Evolutionary conservation across 2,113 vertebrate genomes (phyloP).

Genomic region (Burhinus bistriatus): DNA sequence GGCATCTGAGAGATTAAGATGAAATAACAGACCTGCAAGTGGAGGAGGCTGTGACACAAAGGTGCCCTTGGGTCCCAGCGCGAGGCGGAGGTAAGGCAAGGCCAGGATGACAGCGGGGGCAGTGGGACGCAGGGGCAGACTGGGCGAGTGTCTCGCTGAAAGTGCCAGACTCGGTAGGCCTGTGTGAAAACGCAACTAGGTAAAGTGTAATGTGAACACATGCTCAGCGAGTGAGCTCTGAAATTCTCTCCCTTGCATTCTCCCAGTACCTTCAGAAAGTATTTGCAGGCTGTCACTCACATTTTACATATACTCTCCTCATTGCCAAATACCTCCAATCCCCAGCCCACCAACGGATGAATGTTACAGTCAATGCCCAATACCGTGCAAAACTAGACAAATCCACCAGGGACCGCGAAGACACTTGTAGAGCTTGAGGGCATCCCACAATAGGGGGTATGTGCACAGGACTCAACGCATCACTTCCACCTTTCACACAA

Average conservation of each 20-base stretch:
- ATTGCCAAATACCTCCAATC: not conserved
- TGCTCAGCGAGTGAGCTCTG: not conserved
- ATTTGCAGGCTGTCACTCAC: not conserved
- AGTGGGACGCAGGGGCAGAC: not conserved
- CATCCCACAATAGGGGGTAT: not conserved
- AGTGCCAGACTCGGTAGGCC: not conserved
- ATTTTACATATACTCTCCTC: not conserved
- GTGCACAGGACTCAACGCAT: not conserved
- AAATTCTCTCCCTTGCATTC: not conserved
- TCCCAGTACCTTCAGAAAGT: not conserved
- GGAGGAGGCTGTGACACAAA: not conserved
- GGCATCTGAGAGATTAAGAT: not conserved
- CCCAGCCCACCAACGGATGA: accelerated
- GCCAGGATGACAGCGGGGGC: not conserved
- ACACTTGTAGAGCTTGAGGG: not conserved
- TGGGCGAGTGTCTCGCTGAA: not conserved
- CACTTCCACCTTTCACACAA: not conserved
- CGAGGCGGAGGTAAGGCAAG: accelerated
- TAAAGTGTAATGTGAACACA: not conserved
- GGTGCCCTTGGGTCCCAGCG: accelerated
- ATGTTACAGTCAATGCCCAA: accelerated
- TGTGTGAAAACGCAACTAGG: accelerated
- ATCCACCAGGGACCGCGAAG: accelerated
- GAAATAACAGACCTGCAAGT: not conserved
- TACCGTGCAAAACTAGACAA: not conserved